These are phyloP conservation scores for Drosophila monieri DNA, from an alignment of 2,888 invertebrate genomes.

Conservation along the genomic window DNA sequence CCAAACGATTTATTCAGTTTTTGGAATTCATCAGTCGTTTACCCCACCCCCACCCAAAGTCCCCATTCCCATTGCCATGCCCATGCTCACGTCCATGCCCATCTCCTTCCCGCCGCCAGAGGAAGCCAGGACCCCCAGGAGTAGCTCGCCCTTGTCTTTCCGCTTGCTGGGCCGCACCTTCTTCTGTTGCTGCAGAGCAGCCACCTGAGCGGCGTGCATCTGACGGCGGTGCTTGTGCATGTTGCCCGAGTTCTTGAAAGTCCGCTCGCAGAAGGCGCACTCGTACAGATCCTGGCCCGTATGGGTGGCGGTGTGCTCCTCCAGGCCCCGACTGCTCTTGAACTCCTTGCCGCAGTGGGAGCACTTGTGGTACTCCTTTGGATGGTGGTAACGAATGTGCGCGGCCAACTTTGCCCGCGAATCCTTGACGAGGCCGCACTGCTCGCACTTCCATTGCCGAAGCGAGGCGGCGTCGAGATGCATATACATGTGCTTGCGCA, in stretches of 20 bases:
- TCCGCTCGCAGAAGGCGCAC: slow-evolving; percentile 79
- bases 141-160: slow-evolving; percentile 24
- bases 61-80: slow-evolving; percentile 6
- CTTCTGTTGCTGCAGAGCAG: slow-evolving; percentile 45
- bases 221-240: slow-evolving; percentile 81
- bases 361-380: slow-evolving; percentile 48
- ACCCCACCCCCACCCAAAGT: slow-evolving; percentile 2
- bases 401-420: slow-evolving; percentile 44
- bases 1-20: slow-evolving; percentile 9
- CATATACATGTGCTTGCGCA: slow-evolving; percentile 48
- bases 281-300: slow-evolving; percentile 78
- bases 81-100: not conserved
- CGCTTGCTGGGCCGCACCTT: slow-evolving; percentile 42
- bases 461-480: slow-evolving; percentile 43
- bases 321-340: slow-evolving; percentile 43
- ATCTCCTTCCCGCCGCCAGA: slow-evolving; percentile 11
- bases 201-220: slow-evolving; percentile 61
- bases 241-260: slow-evolving; percentile 79
- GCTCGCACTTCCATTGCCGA: slow-evolving; percentile 43
- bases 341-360: slow-evolving; percentile 51
- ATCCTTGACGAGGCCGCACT: slow-evolving; percentile 44
- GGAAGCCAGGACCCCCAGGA: slow-evolving; percentile 23
- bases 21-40: slow-evolving; percentile 33
- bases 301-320: slow-evolving; percentile 80
- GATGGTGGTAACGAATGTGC: slow-evolving; percentile 52